Percentiles rank a stretch among this genome's conserved stretches.
These are phyloP conservation scores for Mareca strepera DNA, from an alignment of 2,797 vertebrate genomes.

Conservation along the genomic window DNA sequence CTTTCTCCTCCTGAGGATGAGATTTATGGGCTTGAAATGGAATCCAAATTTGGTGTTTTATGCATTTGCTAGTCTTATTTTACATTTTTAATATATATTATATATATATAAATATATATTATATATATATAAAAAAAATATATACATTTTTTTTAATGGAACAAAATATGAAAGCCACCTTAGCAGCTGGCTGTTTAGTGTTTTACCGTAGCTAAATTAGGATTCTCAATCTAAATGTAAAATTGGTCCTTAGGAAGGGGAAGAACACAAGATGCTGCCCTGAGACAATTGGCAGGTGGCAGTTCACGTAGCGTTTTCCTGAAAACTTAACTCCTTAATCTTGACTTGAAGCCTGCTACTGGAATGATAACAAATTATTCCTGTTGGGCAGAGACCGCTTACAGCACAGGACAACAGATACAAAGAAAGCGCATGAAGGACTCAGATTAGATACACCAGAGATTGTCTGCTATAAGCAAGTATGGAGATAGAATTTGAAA, in stretches of 20 bases:
- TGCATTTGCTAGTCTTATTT: neutral
- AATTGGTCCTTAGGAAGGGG: neutral
- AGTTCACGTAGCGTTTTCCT: neutral
- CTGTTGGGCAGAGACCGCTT: neutral
- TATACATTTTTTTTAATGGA: neutral
- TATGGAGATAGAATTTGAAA: neutral
- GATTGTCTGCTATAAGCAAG: neutral
- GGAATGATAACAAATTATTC: neutral
- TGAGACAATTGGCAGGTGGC: slow-evolving; percentile 6
- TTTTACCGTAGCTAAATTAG: neutral
- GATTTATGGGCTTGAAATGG: neutral
- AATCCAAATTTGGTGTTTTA: neutral
- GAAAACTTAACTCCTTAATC: neutral
- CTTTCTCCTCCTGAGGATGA: neutral
- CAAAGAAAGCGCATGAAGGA: neutral
- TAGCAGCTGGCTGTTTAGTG: neutral
- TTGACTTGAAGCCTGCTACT: neutral
- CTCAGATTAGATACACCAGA: neutral
- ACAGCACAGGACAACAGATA: neutral
- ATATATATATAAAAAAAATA: too few relatives aligned
- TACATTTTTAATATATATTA: too few relatives aligned
- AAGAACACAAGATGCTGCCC: neutral
- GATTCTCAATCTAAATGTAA: slow-evolving; percentile 10
- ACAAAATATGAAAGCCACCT: neutral
- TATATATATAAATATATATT: too few relatives aligned